Percentiles rank a stretch among this genome's conserved stretches.
Evolutionary conservation across 2,113 vertebrate species (phyloP).

Genomic region (Phrynosoma platyrhinos): DNA sequence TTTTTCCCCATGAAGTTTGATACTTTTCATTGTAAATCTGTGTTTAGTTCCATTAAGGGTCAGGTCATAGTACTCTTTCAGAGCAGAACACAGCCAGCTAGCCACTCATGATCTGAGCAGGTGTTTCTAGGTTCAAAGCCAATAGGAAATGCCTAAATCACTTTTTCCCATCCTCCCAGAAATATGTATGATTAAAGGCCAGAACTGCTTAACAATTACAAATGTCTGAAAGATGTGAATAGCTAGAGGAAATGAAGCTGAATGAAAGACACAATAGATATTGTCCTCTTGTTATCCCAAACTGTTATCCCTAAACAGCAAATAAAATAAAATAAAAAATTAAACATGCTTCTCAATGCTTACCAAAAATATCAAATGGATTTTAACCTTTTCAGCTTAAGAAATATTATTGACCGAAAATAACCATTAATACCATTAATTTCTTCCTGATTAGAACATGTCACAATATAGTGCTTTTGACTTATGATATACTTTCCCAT

Average conservation of each 20-base stretch:
- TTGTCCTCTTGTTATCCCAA: not conserved
- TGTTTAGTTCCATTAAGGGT: conserved; percentile 16
- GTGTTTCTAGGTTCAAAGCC: conserved; percentile 21
- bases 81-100: not conserved
- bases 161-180: conserved; percentile 49
- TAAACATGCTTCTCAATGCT: not conserved
- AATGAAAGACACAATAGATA: not conserved
- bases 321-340: not conserved
- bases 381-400: conserved; percentile 12
- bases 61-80: not conserved
- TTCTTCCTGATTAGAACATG: not conserved
- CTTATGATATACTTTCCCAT: not conserved
- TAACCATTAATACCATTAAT: not conserved
- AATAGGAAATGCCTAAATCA: conserved; percentile 35
- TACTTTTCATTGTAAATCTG: not conserved
- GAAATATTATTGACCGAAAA: conserved; percentile 7
- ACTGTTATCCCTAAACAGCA: not conserved
- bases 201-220: conserved; percentile 32
- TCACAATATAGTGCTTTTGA: not conserved
- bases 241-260: conserved; percentile 4
- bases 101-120: conserved; percentile 27
- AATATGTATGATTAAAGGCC: conserved; percentile 28
- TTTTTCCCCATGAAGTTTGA: not conserved
- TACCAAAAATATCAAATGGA: conserved; percentile 14
- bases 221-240: conserved; percentile 14